phyloP scores from a whole-genome alignment of 2,113 vertebrate species.

The Lasiurus cinereus region DNA sequence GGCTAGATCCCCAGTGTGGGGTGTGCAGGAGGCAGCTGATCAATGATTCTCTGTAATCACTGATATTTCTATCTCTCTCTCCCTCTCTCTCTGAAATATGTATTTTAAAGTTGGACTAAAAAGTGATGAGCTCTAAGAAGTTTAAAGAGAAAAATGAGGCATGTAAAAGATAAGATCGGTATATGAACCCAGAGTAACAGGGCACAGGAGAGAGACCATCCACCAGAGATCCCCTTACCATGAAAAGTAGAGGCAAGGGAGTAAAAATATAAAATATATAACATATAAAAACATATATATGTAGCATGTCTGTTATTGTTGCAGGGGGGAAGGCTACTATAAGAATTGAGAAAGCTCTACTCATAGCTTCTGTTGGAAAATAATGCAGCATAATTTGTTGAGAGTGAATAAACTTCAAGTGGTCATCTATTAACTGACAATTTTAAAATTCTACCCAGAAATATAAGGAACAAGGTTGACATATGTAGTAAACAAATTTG shows the following conservation, averaged over 20 bases:
- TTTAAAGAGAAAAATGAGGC: background rate
- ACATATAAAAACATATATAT: background rate
- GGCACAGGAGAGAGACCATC: background rate
- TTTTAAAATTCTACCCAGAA: background rate
- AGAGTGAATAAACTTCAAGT: background rate
- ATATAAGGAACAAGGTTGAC: background rate
- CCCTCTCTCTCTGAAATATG: no score
- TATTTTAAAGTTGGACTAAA: no score
- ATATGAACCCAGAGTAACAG: background rate
- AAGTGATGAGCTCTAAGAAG: background rate
- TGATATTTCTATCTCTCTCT: no score
- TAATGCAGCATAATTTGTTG: background rate
- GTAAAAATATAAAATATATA: background rate
- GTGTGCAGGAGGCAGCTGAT: no score
- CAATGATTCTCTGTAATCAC: no score
- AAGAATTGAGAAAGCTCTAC: background rate
- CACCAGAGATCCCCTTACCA: background rate
- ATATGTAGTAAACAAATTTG: background rate
- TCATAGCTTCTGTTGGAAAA: background rate
- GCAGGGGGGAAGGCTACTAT: rapidly evolving
- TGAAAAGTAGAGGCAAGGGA: background rate
- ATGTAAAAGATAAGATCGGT: background rate
- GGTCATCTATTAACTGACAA: background rate
- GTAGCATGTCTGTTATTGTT: background rate
- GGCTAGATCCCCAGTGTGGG: no score